Evolutionary conservation across 2,888 invertebrate genomes (phyloP).

Genomic region (Dynastes hyllus): DNA sequence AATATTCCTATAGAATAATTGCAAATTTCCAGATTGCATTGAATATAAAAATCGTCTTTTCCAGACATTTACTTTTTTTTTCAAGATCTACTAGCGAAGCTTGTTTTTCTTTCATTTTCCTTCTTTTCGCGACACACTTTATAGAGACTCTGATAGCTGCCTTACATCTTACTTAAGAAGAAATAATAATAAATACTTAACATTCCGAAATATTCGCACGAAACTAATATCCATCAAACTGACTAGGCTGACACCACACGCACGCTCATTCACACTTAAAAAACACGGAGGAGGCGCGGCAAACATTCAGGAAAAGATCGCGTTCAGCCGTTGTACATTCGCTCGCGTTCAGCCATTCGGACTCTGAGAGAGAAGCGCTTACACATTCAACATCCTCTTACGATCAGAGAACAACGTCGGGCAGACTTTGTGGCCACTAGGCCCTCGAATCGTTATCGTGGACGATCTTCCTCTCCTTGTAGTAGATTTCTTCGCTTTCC

Average conservation of each 20-base stretch:
- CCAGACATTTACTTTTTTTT: too few species aligned
- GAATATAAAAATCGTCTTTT: too few species aligned
- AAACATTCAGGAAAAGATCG: neutral
- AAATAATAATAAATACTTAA: constrained; percentile 30
- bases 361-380: constrained; percentile 66
- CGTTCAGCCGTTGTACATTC: constrained; percentile 55
- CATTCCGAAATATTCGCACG: constrained; percentile 48
- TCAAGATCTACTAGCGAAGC: too few species aligned
- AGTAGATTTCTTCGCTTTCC: constrained; percentile 98
- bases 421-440: constrained; percentile 82
- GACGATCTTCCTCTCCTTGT: constrained; percentile 96
- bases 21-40: too few species aligned
- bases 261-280: constrained; percentile 53
- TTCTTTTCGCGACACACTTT: too few species aligned
- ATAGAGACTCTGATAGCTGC: neutral
- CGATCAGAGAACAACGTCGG: constrained; percentile 79
- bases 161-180: neutral
- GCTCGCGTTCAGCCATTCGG: constrained; percentile 59
- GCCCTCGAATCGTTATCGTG: constrained; percentile 75
- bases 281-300: neutral
- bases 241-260: constrained; percentile 62
- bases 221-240: constrained; percentile 61
- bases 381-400: constrained; percentile 62
- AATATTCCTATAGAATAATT: too few species aligned
- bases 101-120: too few species aligned